Conservation (phyloP, 2,113 vertebrate genomes). For the Strix aluco region DNA sequence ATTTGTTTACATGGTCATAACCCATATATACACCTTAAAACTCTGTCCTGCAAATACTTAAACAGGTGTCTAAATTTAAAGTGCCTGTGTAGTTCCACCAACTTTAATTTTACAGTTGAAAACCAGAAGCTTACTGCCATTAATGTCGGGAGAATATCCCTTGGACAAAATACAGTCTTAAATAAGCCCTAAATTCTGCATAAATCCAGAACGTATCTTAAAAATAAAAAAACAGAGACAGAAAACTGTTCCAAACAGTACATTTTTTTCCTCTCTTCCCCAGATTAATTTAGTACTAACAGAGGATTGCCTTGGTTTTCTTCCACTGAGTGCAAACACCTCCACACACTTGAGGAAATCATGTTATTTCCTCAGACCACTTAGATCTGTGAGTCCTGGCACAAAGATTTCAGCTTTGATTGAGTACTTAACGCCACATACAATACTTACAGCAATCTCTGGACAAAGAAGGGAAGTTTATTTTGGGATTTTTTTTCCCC, state of each 20-base stretch:
- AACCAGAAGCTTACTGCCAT: background rate
- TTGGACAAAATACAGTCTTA: background rate
- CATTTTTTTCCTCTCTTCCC: background rate
- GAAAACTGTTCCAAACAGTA: background rate
- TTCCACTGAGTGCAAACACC: background rate
- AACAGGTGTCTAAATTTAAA: background rate
- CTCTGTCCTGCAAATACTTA: background rate
- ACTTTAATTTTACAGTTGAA: background rate
- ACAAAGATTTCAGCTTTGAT: background rate
- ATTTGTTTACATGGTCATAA: background rate
- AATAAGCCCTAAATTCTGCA: background rate
- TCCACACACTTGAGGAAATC: background rate
- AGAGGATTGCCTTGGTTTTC: background rate
- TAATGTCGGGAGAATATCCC: background rate
- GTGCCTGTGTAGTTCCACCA: rapidly evolving
- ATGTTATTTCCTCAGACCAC: background rate
- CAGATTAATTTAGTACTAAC: background rate
- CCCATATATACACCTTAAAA: background rate
- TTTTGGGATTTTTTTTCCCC: background rate
- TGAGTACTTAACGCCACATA: background rate
- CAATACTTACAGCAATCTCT: background rate
- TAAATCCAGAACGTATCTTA: background rate
- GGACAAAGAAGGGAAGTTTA: background rate
- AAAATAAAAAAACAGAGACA: background rate
- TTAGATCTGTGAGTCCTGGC: background rate